These are phyloP conservation scores for Papilio polytes DNA, from an alignment of 1,140 invertebrate species.

Conservation along the genomic window DNA sequence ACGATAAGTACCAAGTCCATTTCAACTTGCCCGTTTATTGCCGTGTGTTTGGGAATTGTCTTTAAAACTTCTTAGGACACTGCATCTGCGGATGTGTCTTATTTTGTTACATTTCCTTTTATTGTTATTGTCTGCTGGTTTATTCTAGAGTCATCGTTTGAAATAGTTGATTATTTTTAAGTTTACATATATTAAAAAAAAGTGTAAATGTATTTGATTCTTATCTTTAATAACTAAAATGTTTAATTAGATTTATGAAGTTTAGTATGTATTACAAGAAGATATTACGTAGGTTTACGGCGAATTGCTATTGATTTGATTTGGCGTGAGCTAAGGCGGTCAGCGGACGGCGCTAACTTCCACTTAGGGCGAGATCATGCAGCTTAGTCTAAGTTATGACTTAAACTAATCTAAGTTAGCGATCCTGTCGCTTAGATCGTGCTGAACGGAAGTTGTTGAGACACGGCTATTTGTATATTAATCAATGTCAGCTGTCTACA, in stretches of 20 bases:
- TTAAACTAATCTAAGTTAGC: constrained; percentile 32
- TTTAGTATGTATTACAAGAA: background rate
- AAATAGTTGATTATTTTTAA: no score
- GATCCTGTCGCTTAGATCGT: constrained; percentile 27
- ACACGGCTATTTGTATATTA: background rate
- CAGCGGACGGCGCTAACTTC: constrained; percentile 29
- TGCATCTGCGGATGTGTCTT: background rate
- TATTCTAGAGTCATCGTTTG: background rate
- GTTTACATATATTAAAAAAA: no score
- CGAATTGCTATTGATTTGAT: constrained; percentile 20
- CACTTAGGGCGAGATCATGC: constrained; percentile 29
- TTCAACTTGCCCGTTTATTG: constrained; percentile 17
- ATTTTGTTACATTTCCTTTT: background rate
- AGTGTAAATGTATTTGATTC: no score
- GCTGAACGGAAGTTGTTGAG: background rate
- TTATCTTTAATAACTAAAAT: background rate
- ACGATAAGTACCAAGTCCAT: constrained; percentile 21
- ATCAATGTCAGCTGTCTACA: background rate
- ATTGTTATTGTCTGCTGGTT: background rate
- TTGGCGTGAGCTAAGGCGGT: background rate
- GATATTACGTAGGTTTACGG: background rate
- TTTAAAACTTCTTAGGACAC: constrained; percentile 14
- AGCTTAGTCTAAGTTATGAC: constrained; percentile 34
- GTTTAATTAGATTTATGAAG: background rate
- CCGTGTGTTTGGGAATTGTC: constrained; percentile 11